Evolutionary conservation across 1,140 invertebrate genomes (phyloP).

Genomic region (Macrobrachium nipponense): DNA sequence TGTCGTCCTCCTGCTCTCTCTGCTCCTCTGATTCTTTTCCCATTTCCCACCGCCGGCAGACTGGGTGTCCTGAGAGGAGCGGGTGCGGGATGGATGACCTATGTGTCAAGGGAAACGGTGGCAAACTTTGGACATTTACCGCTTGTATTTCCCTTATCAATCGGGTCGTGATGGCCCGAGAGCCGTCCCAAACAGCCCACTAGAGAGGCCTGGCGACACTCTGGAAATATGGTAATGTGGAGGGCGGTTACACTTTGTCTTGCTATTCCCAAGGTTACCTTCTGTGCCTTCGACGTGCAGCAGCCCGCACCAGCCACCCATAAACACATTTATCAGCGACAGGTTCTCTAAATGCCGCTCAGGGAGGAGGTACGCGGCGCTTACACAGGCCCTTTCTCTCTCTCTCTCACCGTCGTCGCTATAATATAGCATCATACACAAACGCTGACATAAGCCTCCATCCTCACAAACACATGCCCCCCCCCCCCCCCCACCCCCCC

Average conservation of each 20-base stretch:
- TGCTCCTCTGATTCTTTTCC: too few relatives aligned
- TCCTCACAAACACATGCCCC: too few relatives aligned
- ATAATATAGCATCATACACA: background rate
- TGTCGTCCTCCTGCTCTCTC: too few relatives aligned
- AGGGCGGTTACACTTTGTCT: conserved; percentile 12
- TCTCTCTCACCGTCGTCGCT: background rate
- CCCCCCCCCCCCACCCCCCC: too few relatives aligned
- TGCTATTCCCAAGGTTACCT: background rate
- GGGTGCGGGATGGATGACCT: background rate
- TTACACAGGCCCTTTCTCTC: background rate
- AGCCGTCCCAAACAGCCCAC: conserved; percentile 12
- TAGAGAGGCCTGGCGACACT: background rate
- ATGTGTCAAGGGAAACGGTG: background rate
- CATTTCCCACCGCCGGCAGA: too few relatives aligned
- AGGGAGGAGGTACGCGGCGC: background rate
- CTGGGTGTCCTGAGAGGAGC: too few relatives aligned
- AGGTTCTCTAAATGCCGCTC: background rate
- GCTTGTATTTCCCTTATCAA: conserved; percentile 28
- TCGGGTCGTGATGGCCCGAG: conserved; percentile 6
- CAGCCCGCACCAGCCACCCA: conserved; percentile 2
- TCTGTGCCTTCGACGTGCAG: background rate
- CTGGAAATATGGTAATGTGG: conserved; percentile 30
- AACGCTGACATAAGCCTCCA: background rate
- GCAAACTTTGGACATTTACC: conserved; percentile 27
- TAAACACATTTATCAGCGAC: conserved; percentile 17